Percentiles rank a stretch among this genome's conserved stretches.
These are phyloP conservation scores for Centropus unirufus DNA, from an alignment of 2,113 vertebrate genomes.

Conservation along the genomic window DNA sequence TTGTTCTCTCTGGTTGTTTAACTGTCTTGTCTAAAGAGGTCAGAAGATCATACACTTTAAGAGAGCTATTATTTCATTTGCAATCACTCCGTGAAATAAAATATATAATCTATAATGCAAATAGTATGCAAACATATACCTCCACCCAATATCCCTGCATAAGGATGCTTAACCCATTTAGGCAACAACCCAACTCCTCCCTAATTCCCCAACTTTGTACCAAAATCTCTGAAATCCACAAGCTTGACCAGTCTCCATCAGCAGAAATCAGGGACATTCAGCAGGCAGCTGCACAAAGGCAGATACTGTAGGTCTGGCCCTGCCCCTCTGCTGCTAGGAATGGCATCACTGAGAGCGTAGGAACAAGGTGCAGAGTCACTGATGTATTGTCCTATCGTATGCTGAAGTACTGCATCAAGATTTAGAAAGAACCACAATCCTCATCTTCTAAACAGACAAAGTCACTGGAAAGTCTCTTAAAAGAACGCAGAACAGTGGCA, in stretches of 20 bases:
- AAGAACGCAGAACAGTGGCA: neutral
- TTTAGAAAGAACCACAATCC: neutral
- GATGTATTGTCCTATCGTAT: neutral
- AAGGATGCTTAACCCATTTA: neutral
- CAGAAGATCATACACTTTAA: neutral
- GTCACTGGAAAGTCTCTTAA: neutral
- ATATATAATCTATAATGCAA: neutral
- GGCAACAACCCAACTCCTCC: neutral
- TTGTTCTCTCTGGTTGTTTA: neutral
- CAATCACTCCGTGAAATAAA: neutral
- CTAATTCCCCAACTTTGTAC: neutral
- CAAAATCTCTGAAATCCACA: neutral
- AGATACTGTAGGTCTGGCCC: neutral
- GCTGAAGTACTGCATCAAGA: neutral
- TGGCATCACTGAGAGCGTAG: accelerated
- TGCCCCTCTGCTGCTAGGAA: neutral
- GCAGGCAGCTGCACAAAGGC: neutral
- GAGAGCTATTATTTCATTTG: neutral
- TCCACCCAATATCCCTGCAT: neutral
- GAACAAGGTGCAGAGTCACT: neutral
- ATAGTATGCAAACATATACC: neutral
- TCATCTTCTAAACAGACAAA: neutral
- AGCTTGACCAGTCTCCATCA: neutral
- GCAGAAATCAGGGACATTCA: neutral
- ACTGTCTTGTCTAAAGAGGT: neutral